Conservation (phyloP, 1,140 invertebrate species). For the Drosophila kikkawai region DNA sequence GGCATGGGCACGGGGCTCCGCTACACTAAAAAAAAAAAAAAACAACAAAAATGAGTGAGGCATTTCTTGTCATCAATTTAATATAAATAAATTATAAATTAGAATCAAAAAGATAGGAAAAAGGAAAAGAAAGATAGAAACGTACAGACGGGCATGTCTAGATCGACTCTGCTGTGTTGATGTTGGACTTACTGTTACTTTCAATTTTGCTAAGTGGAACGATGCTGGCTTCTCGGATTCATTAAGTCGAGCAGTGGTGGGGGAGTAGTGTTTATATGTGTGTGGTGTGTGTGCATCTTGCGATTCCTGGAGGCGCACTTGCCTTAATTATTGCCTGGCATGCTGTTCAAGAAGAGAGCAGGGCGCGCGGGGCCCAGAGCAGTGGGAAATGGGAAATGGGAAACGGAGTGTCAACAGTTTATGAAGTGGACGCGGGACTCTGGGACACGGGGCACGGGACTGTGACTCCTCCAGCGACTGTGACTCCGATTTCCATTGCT, state of each 20-base stretch:
- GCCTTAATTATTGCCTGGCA: slow-evolving; percentile 75
- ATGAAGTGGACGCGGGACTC: slow-evolving; percentile 56
- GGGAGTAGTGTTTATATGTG: slow-evolving; percentile 1
- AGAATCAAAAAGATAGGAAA: neutral
- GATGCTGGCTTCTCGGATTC: slow-evolving; percentile 60
- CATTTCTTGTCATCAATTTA: neutral
- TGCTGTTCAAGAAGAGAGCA: slow-evolving; percentile 22
- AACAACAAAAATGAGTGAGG: neutral
- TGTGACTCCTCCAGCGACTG: slow-evolving; percentile 1
- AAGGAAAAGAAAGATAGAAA: neutral
- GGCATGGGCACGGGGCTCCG: slow-evolving; percentile 2
- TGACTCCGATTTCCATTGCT: slow-evolving; percentile 2
- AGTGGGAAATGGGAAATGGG: slow-evolving; percentile 38
- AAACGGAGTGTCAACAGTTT: slow-evolving; percentile 76
- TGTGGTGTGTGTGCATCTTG: slow-evolving; percentile 45
- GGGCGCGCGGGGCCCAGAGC: neutral
- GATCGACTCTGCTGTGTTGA: no score
- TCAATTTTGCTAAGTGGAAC: slow-evolving; percentile 25
- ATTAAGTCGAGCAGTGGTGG: slow-evolving; percentile 70
- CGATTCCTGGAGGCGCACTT: slow-evolving; percentile 63
- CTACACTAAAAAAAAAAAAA: slow-evolving; percentile 12
- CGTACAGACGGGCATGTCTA: no score
- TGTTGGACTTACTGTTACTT: neutral
- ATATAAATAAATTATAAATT: neutral
- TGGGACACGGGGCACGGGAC: neutral